These are phyloP conservation scores for Chymomyza caudatula DNA, from an alignment of 2,888 invertebrate species.

Conservation along the genomic window DNA sequence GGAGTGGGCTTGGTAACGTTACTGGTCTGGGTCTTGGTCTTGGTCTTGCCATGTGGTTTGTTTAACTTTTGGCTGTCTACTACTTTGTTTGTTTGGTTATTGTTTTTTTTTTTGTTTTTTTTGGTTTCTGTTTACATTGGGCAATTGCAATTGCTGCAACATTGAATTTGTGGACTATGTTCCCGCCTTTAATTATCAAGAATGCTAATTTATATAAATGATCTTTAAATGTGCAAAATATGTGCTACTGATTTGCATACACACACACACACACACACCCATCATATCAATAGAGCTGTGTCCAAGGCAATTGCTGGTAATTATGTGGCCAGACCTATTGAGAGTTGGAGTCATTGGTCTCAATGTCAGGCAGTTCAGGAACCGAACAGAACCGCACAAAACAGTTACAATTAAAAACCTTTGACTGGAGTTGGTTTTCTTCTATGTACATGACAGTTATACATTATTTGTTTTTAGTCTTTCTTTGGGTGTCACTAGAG, in stretches of 20 bases:
- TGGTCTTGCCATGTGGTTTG: conserved; percentile 65
- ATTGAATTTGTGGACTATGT: conserved; percentile 22
- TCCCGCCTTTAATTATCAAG: conserved; percentile 58
- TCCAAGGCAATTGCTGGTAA: not conserved
- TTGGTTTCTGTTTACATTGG: not conserved
- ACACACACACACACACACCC: conserved; percentile 24
- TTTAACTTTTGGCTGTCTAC: conserved; percentile 58
- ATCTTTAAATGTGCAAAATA: conserved; percentile 72
- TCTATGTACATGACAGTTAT: too few species aligned
- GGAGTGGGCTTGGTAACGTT: not conserved
- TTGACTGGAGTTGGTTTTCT: not conserved
- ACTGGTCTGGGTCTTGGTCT: conserved; percentile 50
- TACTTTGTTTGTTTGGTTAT: conserved; percentile 52
- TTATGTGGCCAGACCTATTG: not conserved
- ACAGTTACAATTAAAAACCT: not conserved
- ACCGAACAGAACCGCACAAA: not conserved
- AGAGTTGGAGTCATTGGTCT: not conserved
- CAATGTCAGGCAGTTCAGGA: not conserved
- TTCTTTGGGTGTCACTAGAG: conserved; percentile 2
- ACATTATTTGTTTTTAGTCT: not conserved
- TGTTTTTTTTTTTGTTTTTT: conserved; percentile 27
- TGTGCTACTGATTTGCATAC: conserved; percentile 56
- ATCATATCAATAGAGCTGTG: conserved; percentile 56
- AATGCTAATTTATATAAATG: conserved; percentile 68
- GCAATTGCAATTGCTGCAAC: not conserved